phyloP scores from a whole-genome alignment of 2,113 vertebrate genomes.

The Tenebrosternarchus preto region DNA sequence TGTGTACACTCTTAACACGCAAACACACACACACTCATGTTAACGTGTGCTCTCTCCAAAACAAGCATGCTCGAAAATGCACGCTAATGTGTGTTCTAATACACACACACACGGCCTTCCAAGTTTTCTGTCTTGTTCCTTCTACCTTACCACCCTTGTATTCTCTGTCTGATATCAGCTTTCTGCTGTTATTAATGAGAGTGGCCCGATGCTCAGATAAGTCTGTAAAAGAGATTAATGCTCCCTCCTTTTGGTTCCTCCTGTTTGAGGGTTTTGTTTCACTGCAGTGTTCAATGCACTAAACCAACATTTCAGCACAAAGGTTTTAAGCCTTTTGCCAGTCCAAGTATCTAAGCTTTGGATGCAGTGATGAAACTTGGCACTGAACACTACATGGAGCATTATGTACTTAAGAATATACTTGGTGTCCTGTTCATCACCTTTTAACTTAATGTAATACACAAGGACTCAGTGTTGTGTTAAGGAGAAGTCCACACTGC shows the following conservation, averaged over 20 bases:
- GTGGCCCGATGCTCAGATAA: constrained; percentile 37
- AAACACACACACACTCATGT: too few relatives aligned
- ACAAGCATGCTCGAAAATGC: neutral
- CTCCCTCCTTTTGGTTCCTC: constrained; percentile 35
- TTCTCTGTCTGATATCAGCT: constrained; percentile 39
- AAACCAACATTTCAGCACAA: constrained; percentile 2
- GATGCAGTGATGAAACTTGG: neutral
- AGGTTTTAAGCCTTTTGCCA: neutral
- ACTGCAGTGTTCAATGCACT: neutral
- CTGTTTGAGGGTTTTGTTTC: constrained; percentile 42
- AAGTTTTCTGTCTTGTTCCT: constrained; percentile 41
- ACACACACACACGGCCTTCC: too few relatives aligned
- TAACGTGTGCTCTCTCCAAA: constrained; percentile 15
- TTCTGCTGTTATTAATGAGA: constrained; percentile 55
- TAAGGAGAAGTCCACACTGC: neutral
- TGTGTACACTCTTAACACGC: too few relatives aligned
- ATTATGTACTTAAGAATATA: neutral
- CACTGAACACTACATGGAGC: neutral
- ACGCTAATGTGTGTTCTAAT: neutral
- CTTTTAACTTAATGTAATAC: constrained; percentile 9
- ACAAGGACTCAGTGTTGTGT: constrained; percentile 1
- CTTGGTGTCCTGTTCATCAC: constrained; percentile 30
- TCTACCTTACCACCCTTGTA: constrained; percentile 14
- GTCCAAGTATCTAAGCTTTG: too few relatives aligned
- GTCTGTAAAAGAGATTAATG: constrained; percentile 52